Evolutionary conservation across 2,888 invertebrate species (phyloP), one percentile per base, ranked within the genome.

Genomic region (Matsumyia berberina): DNA sequence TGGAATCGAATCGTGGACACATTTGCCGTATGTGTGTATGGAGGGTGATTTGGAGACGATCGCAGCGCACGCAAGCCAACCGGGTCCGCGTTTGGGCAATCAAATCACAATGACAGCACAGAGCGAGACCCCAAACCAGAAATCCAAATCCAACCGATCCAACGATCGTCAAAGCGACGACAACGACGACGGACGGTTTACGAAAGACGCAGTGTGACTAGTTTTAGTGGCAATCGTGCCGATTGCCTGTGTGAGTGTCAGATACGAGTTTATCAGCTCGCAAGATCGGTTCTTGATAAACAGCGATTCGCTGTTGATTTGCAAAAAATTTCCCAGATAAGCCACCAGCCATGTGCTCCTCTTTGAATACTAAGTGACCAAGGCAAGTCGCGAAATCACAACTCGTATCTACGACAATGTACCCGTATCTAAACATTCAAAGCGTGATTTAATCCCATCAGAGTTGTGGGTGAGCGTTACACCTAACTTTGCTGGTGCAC

Each of bases 371-470:
- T 66, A 85, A 85, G 37, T 49, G 62, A 53, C 42, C 9, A 24
- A 3, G 24, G 29, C 31, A 44, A 42, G 15, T 24, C 44, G 29
- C 55, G 39, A 67, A 58, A n/a, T n/a, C n/a, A n/a, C 37, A 55
- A 33, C 15, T 73, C 62, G 57, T 85, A 72, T 57, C 64, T 70
- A 37, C 44, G 60, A 73, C 58, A 58, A 33, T 39, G 17, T 62
- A 12, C 24, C 53, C 31, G 37, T 17, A 70, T 58, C 51, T 51
- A 66, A 78, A 39, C 24, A 15, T 37, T 64, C 51, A 72, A 51
- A 72, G 29, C 49, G 69, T 83, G 83, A 83, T 83, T 51, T 79
- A 83, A 83, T 83, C 83, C 73, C 62, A 46, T 57, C 37, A 17
- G 11, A 37, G 55, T 77, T 69, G 83, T 83, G 83, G 79, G 83